Evolutionary conservation across 1,140 invertebrate species (phyloP), one percentile per base, ranked within the genome.

Genomic region (Heliconius congener): DNA sequence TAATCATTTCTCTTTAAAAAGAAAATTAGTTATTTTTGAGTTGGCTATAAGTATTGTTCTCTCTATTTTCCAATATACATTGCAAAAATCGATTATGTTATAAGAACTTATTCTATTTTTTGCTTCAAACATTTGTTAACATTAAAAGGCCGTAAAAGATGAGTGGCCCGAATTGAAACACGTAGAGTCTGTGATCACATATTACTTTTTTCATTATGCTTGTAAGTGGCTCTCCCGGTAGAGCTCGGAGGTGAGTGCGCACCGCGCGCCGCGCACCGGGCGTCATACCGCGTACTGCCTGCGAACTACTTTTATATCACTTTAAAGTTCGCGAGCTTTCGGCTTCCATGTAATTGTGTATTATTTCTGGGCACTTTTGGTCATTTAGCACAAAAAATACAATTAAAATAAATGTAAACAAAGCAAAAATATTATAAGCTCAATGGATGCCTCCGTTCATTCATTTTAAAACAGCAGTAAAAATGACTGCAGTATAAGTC

Each of bases 131-230:
- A 13, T 46, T 46, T 46, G 42, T 42, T 8, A 42, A 42, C 42
- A 13, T 42, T 42, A 23, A 23, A 23, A 23, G 13, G 42, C 42
- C 13, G 11, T 46, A 46, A 46, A 46, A 46, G 42, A 46, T 46
- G 42, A 52, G 42, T 52, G 6, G 9, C n/a, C 23, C n/a, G 9
- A 9, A 1, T 66, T 30, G 60, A 4, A 66, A 30, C 11, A 66
- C 23, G 9, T 5, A 66, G 60, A 66, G 23, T 66, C 11, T 16
- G 23, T 30, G 60, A 66, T 66, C 11, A 23, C 60, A 66, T 66
- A 66, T 66, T 30, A 66, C 60, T 66, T 66, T 66, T 66, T 66
- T 66, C 60, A 66, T 66, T 66, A 66, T 30, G 30, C 23, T 16
- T 66, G 5, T 13, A 66, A 66, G 60, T 66, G 60, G 60, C 60